These are phyloP conservation scores for Heliconius hermathena DNA, from an alignment of 1,140 invertebrate species.

Conservation along the genomic window DNA sequence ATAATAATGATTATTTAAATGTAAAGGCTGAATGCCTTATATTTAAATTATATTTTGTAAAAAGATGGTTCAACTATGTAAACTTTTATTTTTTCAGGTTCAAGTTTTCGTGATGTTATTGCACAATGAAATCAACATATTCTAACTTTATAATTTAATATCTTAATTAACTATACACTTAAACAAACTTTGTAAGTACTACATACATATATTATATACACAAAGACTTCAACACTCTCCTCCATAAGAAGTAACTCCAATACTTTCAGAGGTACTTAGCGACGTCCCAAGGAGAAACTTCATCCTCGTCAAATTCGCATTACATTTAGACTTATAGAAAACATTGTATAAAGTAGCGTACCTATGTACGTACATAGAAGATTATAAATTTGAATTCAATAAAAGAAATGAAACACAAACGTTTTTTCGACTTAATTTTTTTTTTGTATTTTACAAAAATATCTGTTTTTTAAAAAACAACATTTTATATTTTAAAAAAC, in stretches of 20 bases:
- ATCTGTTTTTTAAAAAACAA: too few relatives aligned
- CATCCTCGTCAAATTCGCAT: constrained; percentile 13
- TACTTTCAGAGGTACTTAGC: constrained; percentile 15
- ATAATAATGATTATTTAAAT: too few relatives aligned
- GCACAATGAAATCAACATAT: not conserved
- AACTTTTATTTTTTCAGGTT: too few relatives aligned
- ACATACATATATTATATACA: constrained; percentile 8
- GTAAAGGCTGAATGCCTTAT: too few relatives aligned
- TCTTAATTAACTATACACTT: not conserved
- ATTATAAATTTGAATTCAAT: not conserved
- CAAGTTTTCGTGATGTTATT: not conserved
- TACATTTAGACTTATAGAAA: constrained; percentile 13
- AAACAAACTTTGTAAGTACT: not conserved
- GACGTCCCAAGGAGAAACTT: constrained; percentile 12
- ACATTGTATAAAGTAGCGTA: not conserved
- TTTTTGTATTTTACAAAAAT: too few relatives aligned
- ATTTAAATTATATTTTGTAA: too few relatives aligned
- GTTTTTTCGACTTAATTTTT: not conserved
- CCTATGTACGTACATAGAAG: not conserved
- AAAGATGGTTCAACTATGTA: too few relatives aligned
- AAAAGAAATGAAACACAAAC: not conserved
- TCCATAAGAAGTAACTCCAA: constrained; percentile 14
- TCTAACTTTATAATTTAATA: not conserved
- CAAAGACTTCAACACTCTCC: constrained; percentile 15
- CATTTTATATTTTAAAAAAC: too few relatives aligned